phyloP scores from a whole-genome alignment of 2,888 invertebrate species.

The Diadegma fenestrale region DNA sequence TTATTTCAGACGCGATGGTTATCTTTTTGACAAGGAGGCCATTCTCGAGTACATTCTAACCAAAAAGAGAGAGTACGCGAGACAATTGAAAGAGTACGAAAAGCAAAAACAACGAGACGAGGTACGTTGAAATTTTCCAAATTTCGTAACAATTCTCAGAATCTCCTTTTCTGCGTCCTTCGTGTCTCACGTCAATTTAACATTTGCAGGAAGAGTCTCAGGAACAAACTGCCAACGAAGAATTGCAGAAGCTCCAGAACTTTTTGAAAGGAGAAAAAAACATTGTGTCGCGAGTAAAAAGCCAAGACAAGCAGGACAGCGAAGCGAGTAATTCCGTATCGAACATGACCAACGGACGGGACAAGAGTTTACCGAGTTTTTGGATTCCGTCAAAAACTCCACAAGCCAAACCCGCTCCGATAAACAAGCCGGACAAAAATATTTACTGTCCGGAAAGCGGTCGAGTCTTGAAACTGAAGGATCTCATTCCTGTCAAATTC shows the following conservation, averaged over 20 bases:
- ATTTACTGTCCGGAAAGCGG: conserved; percentile 94
- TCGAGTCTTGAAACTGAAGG: conserved; percentile 94
- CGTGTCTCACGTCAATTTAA: neutral
- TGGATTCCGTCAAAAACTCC: conserved; percentile 98
- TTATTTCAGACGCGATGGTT: conserved; percentile 91
- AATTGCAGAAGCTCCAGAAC: conserved; percentile 90
- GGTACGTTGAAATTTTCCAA: conserved; percentile 79
- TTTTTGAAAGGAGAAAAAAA: conserved; percentile 94
- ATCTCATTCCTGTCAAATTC: conserved; percentile 97
- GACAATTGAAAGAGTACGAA: conserved; percentile 96
- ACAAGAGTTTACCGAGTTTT: conserved; percentile 95
- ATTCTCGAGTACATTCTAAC: conserved; percentile 97
- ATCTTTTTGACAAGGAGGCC: conserved; percentile 98
- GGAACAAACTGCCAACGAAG: conserved; percentile 90
- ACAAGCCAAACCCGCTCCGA: conserved; percentile 89
- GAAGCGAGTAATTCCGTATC: conserved; percentile 87
- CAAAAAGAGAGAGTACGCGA: conserved; percentile 96
- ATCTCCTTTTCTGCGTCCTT: neutral
- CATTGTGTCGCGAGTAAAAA: conserved; percentile 85
- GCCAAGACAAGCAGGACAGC: conserved; percentile 62
- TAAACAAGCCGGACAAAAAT: conserved; percentile 92
- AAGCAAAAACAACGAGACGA: conserved; percentile 93
- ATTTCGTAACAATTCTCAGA: no score
- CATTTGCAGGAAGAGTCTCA: conserved; percentile 86
- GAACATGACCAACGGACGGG: conserved; percentile 92